Evolutionary conservation across 2,888 invertebrate genomes (phyloP), one percentile per base, ranked within the genome.

Genomic region (Morpho deidamia): DNA sequence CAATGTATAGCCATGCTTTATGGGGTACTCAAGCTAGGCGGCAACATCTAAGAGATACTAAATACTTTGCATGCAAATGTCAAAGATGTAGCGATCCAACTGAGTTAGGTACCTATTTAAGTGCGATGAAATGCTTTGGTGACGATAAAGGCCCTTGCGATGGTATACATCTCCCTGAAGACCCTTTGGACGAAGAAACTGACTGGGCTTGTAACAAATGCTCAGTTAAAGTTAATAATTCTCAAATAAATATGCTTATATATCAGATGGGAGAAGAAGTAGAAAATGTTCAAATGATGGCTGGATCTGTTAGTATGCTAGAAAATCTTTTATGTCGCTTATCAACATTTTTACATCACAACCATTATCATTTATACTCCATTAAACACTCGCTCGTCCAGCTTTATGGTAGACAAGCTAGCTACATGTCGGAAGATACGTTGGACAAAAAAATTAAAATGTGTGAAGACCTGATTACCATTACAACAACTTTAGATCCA

Each of bases 1-100:
- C 96, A 1, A 95, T 95, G 92, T 97, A 97, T 67, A 96, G 96
- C 7, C 96, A 97, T 71, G 95, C 95, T 8, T 79, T 97, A 56
- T 97, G 97, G 97, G 95, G 96, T 1, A 96, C 96, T 0, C 93
- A 94, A 73, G 93, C 94, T 38, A 91, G 97, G 61, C 91, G 95
- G 57, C 94, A 95, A 63, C 96, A 96, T 82, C 83, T 96, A 14
- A 88, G 90, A 62, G 92, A 94, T 56, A 94, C 95, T 0, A 96
- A 96, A 80, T 95, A 95, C 71, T 96, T 96, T 64, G 76, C 89
- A 1, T 96, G 96, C 62, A 84, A 83, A 64, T 96, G 96, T 73
- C 73, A 83, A 50, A 91, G 96, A 61, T 96, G 96, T 66, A 78
- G 87, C 39, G 96, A 96, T 78, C 94, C 95, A n/a, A 95, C 95